Evolutionary conservation across 2,797 vertebrate genomes (phyloP).

Genomic region (Enteromius argenteus): DNA sequence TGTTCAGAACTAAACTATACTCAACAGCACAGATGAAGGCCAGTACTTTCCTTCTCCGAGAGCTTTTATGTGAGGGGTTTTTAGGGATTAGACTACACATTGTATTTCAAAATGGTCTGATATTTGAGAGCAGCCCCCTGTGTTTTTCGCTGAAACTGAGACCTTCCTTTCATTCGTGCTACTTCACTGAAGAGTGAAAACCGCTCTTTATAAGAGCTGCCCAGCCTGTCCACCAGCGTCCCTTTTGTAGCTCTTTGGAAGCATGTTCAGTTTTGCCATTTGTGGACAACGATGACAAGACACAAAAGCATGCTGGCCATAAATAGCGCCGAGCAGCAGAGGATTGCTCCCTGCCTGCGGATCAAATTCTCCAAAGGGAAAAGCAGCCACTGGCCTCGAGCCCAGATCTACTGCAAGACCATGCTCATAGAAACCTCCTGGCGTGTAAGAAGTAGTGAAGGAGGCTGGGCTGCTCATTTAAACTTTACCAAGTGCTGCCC

Average conservation of each 20-base stretch:
- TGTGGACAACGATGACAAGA: slow-evolving; percentile 92
- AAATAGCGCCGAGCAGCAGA: slow-evolving; percentile 90
- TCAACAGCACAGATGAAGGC: slow-evolving; percentile 8
- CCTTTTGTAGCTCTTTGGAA: slow-evolving; percentile 81
- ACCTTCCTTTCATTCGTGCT: slow-evolving; percentile 16
- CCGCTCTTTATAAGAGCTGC: slow-evolving; percentile 44
- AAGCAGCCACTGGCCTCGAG: slow-evolving; percentile 74
- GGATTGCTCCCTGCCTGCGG: slow-evolving; percentile 82
- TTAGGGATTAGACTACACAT: slow-evolving; percentile 5
- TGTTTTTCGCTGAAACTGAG: slow-evolving; percentile 18
- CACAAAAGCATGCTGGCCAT: slow-evolving; percentile 92
- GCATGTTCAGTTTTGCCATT: slow-evolving; percentile 89
- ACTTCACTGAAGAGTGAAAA: slow-evolving; percentile 49
- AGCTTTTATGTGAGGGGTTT: neutral
- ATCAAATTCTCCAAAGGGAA: slow-evolving; percentile 91
- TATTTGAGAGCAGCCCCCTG: neutral
- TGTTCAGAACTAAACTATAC: neutral
- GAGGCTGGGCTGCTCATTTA: slow-evolving; percentile 26
- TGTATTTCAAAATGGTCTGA: slow-evolving; percentile 1
- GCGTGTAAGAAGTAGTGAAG: slow-evolving; percentile 18
- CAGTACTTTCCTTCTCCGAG: neutral
- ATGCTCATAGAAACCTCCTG: slow-evolving; percentile 32
- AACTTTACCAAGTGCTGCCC: slow-evolving; percentile 40
- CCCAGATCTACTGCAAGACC: slow-evolving; percentile 67
- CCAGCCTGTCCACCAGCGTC: slow-evolving; percentile 66